A percentile compares a stretch with the other conserved stretches of the same genome.
These are phyloP conservation scores for Delphinapterus leucas DNA, from an alignment of 2,113 vertebrate genomes.

Conservation along the genomic window DNA sequence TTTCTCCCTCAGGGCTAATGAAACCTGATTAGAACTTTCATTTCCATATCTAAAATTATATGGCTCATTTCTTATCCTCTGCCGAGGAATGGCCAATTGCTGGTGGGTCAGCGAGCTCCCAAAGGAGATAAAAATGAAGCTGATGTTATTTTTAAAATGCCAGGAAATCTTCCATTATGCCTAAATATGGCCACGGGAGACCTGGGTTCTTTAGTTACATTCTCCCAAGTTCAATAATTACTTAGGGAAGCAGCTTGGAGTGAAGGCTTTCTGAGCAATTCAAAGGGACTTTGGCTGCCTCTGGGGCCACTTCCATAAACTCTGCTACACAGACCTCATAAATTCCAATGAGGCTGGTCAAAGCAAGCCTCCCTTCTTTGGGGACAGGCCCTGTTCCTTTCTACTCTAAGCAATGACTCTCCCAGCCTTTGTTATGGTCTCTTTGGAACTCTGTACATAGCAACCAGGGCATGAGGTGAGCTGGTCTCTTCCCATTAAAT, in stretches of 20 bases:
- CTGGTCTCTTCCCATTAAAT: slow-evolving; percentile 58
- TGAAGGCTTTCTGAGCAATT: background rate
- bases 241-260: background rate
- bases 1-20: background rate
- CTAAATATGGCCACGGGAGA: slow-evolving; percentile 4
- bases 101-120: background rate
- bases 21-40: background rate
- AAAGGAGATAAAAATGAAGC: background rate
- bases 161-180: slow-evolving; percentile 9
- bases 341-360: background rate
- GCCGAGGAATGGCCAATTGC: background rate
- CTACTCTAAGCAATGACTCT: background rate
- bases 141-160: slow-evolving; percentile 39
- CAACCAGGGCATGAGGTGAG: slow-evolving; percentile 52
- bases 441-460: slow-evolving; percentile 55
- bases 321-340: background rate
- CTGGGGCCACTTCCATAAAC: background rate
- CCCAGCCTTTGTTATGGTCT: slow-evolving; percentile 62
- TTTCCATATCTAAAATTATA: slow-evolving; percentile 19
- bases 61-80: background rate
- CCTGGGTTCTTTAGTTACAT: background rate
- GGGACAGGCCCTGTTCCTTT: background rate
- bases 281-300: background rate
- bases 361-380: background rate
- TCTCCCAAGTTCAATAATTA: background rate